A percentile compares a stretch with the other conserved stretches of the same genome.
phyloP scores from a whole-genome alignment of 2,888 invertebrate species.

The Agonopterix subpropinquella region DNA sequence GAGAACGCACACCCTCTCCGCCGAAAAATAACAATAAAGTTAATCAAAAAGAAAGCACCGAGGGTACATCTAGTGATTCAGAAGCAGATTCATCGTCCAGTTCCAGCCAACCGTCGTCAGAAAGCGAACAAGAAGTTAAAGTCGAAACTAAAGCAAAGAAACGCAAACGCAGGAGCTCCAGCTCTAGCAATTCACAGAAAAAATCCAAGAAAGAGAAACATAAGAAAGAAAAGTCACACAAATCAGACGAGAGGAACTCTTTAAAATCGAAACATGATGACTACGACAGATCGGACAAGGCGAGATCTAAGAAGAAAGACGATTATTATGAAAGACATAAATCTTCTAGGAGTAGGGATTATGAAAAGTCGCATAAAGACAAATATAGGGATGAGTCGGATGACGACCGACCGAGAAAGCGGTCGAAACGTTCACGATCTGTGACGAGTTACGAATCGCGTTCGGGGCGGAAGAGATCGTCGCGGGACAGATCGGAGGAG shows the following conservation, averaged over 20 bases:
- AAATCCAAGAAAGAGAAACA: slow-evolving; percentile 45
- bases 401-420: slow-evolving; percentile 50
- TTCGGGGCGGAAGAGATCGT: slow-evolving; percentile 33
- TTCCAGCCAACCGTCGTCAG: slow-evolving; percentile 40
- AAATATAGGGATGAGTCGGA: slow-evolving; percentile 59
- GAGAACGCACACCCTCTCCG: slow-evolving; percentile 51
- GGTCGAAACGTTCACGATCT: slow-evolving; percentile 50
- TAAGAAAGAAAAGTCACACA: slow-evolving; percentile 36
- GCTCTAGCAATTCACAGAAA: slow-evolving; percentile 42
- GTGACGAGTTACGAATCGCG: slow-evolving; percentile 47
- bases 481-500: slow-evolving; percentile 39
- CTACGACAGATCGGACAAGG: slow-evolving; percentile 36
- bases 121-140: slow-evolving; percentile 36
- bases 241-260: slow-evolving; percentile 35
- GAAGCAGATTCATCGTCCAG: slow-evolving; percentile 49
- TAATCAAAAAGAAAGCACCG: slow-evolving; percentile 53
- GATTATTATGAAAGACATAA: slow-evolving; percentile 48
- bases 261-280: slow-evolving; percentile 46
- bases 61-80: slow-evolving; percentile 55
- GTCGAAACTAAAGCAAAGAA: slow-evolving; percentile 41
- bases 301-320: slow-evolving; percentile 41
- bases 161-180: slow-evolving; percentile 51
- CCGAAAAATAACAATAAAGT: slow-evolving; percentile 29
- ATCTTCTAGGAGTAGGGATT: slow-evolving; percentile 44
- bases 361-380: slow-evolving; percentile 40